A percentile compares a stretch with the other conserved stretches of the same genome.
Conservation (phyloP, 2,888 invertebrate genomes). For the Brassicogethes aeneus region DNA sequence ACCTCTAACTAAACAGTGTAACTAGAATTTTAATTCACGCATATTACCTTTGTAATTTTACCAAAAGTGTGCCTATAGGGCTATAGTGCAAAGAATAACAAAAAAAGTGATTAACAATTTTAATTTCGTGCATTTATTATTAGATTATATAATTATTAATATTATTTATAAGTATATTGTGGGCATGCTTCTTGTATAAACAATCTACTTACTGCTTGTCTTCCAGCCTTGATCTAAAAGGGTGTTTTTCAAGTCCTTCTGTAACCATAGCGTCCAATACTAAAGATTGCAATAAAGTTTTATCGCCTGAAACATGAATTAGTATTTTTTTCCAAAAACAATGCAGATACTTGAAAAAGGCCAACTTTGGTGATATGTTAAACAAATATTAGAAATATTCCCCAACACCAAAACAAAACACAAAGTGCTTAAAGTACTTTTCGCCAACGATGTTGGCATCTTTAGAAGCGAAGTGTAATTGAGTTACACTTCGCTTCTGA, state of each 20-base stretch:
- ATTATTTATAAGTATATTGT: constrained; percentile 12
- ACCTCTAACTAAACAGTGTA: no score
- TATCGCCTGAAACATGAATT: constrained; percentile 62
- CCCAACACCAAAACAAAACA: no score
- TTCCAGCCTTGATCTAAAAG: constrained; percentile 46
- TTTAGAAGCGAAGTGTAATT: no score
- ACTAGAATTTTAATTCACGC: no score
- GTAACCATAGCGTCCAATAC: constrained; percentile 88
- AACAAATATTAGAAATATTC: no score
- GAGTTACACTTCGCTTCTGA: no score
- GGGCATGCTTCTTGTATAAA: constrained; percentile 9
- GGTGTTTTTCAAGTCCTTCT: constrained; percentile 63
- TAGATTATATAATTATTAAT: constrained; percentile 15
- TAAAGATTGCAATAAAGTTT: constrained; percentile 80
- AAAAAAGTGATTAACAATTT: constrained; percentile 26
- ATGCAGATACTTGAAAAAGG: background rate
- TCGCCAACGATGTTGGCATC: no score
- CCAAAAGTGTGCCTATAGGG: constrained; percentile 94
- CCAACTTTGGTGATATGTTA: no score
- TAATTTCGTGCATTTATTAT: constrained; percentile 16
- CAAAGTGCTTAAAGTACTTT: no score
- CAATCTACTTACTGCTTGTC: constrained; percentile 67
- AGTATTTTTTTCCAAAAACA: constrained; percentile 7
- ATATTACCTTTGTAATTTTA: constrained; percentile 85
- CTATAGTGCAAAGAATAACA: constrained; percentile 64